phyloP scores from a whole-genome alignment of 2,113 vertebrate genomes.

The Brachirus orientalis region DNA sequence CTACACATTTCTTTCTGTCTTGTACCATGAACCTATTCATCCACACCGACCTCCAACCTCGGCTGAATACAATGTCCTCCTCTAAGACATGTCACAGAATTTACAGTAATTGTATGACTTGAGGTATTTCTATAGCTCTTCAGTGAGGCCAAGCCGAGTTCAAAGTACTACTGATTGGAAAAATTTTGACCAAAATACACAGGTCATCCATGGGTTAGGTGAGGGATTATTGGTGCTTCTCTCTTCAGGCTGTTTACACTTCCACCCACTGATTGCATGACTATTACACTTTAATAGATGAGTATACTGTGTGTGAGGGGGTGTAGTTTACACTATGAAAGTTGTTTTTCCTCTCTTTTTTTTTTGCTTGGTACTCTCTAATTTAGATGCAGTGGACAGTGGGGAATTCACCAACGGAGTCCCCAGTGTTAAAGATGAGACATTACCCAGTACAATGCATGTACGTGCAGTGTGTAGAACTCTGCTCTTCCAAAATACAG shows the following conservation, averaged over 20 bases:
- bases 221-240: conserved; percentile 46
- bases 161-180: conserved; percentile 27
- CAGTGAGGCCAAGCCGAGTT: conserved; percentile 26
- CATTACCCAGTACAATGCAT: neutral
- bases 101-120: conserved; percentile 18
- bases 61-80: too few relatives aligned
- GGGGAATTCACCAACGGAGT: neutral
- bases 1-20: too few relatives aligned
- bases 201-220: conserved; percentile 1
- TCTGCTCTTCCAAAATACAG: neutral
- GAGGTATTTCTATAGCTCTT: conserved; percentile 21
- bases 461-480: neutral
- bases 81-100: neutral
- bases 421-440: neutral
- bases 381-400: neutral
- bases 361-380: too few relatives aligned
- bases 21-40: too few relatives aligned
- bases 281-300: conserved; percentile 10
- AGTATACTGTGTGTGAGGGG: neutral
- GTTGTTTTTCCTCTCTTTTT: neutral
- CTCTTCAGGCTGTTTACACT: conserved; percentile 34
- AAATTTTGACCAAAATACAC: conserved; percentile 29
- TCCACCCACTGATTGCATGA: conserved; percentile 4
- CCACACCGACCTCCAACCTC: too few relatives aligned
- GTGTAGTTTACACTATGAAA: too few relatives aligned